Evolutionary conservation across 2,113 vertebrate species (phyloP).

Genomic region (Gnathonemus longibarbis): DNA sequence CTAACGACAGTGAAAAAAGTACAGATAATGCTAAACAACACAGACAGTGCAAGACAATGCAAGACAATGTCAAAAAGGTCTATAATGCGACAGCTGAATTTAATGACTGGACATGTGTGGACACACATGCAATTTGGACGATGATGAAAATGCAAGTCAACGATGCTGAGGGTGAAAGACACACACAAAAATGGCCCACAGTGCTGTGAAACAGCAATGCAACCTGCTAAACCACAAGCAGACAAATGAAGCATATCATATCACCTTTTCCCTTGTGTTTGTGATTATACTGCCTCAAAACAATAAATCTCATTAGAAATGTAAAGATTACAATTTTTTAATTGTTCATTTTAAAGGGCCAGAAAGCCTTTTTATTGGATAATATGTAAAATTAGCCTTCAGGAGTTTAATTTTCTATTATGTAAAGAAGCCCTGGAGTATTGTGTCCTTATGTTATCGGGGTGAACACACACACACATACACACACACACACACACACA

Average conservation of each 20-base stretch:
- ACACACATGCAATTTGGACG: background rate
- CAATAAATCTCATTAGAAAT: background rate
- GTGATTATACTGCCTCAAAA: background rate
- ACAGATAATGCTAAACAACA: background rate
- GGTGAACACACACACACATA: background rate
- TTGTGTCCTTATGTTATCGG: background rate
- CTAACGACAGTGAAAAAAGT: background rate
- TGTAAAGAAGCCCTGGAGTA: background rate
- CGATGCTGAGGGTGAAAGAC: background rate
- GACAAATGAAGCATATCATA: background rate
- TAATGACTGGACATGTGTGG: background rate
- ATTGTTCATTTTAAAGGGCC: background rate
- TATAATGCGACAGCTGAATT: background rate
- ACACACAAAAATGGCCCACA: background rate
- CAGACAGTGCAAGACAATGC: background rate
- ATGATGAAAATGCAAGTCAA: background rate
- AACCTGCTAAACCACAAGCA: background rate
- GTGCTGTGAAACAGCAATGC: background rate
- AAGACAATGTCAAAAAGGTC: background rate
- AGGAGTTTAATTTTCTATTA: background rate
- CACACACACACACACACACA: background rate
- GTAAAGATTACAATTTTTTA: background rate
- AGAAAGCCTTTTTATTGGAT: background rate
- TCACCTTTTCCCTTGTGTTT: background rate
- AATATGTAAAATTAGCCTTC: background rate